phyloP scores from a whole-genome alignment of 1,140 invertebrate genomes.

The Panagrolaimus sp. region DNA sequence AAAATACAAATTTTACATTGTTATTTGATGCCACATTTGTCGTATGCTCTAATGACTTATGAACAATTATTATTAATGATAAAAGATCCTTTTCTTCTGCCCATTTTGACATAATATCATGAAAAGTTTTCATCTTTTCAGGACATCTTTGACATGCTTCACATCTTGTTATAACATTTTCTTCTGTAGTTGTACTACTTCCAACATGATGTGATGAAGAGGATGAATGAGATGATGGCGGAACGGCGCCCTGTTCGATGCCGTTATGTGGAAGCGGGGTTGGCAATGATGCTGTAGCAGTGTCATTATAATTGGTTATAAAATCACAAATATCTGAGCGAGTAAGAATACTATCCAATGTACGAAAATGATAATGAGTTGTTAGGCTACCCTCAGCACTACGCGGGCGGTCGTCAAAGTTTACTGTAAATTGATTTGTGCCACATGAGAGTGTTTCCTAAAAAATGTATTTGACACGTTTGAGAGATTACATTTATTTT shows the following conservation, averaged over 20 bases:
- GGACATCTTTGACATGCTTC: too few species aligned
- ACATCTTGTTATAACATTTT: neutral
- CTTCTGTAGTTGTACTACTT: neutral
- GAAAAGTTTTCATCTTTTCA: too few species aligned
- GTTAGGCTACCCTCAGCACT: too few species aligned
- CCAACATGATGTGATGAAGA: neutral
- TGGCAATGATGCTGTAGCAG: neutral
- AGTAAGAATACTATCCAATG: neutral
- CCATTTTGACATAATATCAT: too few species aligned
- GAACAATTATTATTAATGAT: too few species aligned
- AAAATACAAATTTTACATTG: neutral
- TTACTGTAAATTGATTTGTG: neutral
- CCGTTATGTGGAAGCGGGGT: too few species aligned
- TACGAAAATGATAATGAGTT: too few species aligned
- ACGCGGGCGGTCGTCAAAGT: neutral
- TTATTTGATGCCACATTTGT: neutral
- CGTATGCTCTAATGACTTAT: neutral
- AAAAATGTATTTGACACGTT: neutral
- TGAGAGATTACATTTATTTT: neutral
- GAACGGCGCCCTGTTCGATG: too few species aligned
- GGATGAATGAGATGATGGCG: too few species aligned
- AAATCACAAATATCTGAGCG: neutral
- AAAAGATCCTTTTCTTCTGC: too few species aligned
- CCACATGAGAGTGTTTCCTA: neutral
- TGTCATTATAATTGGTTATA: neutral